Evolutionary conservation across 1,140 invertebrate species (phyloP).

Genomic region (Trissolcus basalis): DNA sequence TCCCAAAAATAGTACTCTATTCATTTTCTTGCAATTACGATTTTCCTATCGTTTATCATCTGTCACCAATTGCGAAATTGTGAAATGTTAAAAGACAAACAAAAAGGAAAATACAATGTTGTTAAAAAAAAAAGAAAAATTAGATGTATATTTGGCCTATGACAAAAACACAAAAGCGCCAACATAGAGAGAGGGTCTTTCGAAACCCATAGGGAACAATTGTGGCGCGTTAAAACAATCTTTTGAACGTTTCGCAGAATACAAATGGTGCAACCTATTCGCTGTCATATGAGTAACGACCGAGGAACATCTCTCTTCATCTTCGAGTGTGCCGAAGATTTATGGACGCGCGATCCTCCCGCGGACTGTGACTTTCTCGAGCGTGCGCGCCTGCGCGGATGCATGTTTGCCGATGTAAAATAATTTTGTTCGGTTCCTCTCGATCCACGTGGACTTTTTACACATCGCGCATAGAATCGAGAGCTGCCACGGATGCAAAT

Average conservation of each 20-base stretch:
- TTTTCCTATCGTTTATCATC: too few relatives aligned
- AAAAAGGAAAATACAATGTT: too few relatives aligned
- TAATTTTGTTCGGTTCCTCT: slow-evolving; percentile 52
- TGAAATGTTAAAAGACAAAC: too few relatives aligned
- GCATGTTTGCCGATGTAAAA: slow-evolving; percentile 43
- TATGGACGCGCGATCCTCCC: slow-evolving; percentile 43
- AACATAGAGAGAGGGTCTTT: too few relatives aligned
- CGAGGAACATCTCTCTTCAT: slow-evolving; percentile 58
- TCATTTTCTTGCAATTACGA: too few relatives aligned
- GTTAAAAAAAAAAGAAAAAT: too few relatives aligned
- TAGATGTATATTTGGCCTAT: too few relatives aligned
- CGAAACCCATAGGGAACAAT: too few relatives aligned
- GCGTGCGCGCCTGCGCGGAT: slow-evolving; percentile 33
- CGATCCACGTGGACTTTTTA: slow-evolving; percentile 39
- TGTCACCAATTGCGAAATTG: too few relatives aligned
- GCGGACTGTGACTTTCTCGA: slow-evolving; percentile 49
- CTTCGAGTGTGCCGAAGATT: slow-evolving; percentile 55
- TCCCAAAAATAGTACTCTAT: too few relatives aligned
- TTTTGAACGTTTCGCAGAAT: slow-evolving; percentile 24
- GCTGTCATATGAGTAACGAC: slow-evolving; percentile 58
- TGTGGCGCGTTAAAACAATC: too few relatives aligned
- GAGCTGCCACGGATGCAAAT: slow-evolving; percentile 49
- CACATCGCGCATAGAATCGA: slow-evolving; percentile 44
- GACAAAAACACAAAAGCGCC: too few relatives aligned
- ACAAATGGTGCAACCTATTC: slow-evolving; percentile 53